Evolutionary conservation across 2,888 invertebrate species (phyloP).

Genomic region (Hirtodrosophila alboralis): DNA sequence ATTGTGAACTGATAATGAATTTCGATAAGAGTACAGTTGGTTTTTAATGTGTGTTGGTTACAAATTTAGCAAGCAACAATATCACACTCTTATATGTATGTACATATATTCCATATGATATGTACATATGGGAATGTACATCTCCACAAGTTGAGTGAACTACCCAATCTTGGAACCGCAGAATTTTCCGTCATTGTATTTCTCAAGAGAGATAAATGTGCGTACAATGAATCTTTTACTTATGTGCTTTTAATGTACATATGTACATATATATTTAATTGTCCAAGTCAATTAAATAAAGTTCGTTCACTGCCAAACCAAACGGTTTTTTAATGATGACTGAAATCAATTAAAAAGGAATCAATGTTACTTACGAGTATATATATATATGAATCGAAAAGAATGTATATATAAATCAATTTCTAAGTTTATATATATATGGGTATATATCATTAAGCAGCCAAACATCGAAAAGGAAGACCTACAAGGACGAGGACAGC

Average conservation of each 20-base stretch:
- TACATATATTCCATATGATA: conserved; percentile 3
- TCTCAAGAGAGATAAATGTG: conserved; percentile 37
- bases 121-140: neutral
- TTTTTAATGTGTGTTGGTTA: conserved; percentile 15
- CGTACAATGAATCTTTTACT: conserved; percentile 6
- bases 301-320: conserved; percentile 45
- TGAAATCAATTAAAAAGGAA: conserved; percentile 27
- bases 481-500: conserved; percentile 49
- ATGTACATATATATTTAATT: neutral
- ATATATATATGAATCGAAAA: neutral
- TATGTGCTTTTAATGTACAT: conserved; percentile 11
- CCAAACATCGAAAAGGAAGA: conserved; percentile 53
- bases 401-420: neutral
- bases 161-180: conserved; percentile 15
- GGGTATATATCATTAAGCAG: conserved; percentile 38
- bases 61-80: conserved; percentile 13
- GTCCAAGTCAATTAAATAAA: conserved; percentile 32
- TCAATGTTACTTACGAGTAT: conserved; percentile 9
- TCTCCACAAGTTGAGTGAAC: conserved; percentile 45
- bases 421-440: neutral
- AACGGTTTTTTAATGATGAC: conserved; percentile 2
- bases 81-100: conserved; percentile 11
- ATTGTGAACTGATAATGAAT: conserved; percentile 48
- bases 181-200: conserved; percentile 25
- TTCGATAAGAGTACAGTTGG: conserved; percentile 50